Evolutionary conservation across 1,140 invertebrate species (phyloP).

Genomic region (Drosophila teissieri): DNA sequence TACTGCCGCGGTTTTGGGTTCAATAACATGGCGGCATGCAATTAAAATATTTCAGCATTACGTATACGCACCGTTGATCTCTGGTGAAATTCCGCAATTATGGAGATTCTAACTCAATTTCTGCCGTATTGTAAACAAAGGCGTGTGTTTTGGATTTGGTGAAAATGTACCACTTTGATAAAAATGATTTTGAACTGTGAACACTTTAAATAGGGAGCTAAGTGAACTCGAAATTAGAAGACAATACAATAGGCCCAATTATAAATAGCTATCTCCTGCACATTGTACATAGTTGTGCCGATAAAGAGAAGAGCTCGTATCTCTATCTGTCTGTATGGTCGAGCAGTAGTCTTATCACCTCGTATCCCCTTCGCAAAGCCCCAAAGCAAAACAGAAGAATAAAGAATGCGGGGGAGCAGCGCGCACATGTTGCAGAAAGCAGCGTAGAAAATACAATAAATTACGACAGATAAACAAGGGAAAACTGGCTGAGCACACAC

Average conservation of each 20-base stretch:
- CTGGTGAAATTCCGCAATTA: constrained; percentile 4
- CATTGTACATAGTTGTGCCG: not conserved
- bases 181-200: not conserved
- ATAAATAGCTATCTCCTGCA: not conserved
- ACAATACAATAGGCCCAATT: not conserved
- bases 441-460: constrained; percentile 41
- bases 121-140: not conserved
- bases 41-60: constrained; percentile 27
- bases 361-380: not conserved
- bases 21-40: constrained; percentile 19
- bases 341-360: constrained; percentile 21
- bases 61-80: constrained; percentile 20
- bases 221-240: too few relatives aligned
- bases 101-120: constrained; percentile 14
- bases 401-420: constrained; percentile 1
- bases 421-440: constrained; percentile 42
- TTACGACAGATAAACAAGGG: constrained; percentile 34
- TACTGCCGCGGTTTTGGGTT: constrained; percentile 8
- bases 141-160: not conserved
- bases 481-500: constrained; percentile 8
- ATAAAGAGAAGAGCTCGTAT: constrained; percentile 19
- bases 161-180: not conserved
- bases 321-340: constrained; percentile 29
- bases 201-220: too few relatives aligned
- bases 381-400: constrained; percentile 3